Base-by-base conservation (phyloP, 2,797 vertebrate genomes). In the Thripadectes ignobilis region DNA sequence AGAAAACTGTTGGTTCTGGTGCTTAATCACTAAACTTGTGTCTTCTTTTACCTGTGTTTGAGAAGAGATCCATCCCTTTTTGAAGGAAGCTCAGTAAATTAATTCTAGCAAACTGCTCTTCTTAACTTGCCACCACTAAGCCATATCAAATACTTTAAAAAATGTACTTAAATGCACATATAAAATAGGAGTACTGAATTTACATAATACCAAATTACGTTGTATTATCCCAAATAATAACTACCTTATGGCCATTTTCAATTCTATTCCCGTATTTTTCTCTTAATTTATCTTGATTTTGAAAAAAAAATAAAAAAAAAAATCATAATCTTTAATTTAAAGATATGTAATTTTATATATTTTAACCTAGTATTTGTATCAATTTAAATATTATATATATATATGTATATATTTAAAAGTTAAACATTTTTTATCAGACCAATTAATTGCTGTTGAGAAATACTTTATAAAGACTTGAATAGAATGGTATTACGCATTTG, bases 401-500 rank as follows among this genome's bases (percentile, higher is more conserved):
- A 23, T 29, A 22, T 41, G 41, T 59, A 16, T 54, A 65, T 7
- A 62, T 45, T 16, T 65, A 17, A 45, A 85, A 52, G 14, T 55
- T n/a, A 79, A 95, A 69, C 39, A 71, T 91, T 97, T 87, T 95
- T 93, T 96, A 95, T 96, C 86, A 87, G 52, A 75, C 17, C 61
- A 83, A 78, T 90, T 97, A 96, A 97, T 93, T 97, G 87, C 91
- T 96, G 79, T 95, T 95, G 38, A 72, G 78, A 80, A 97, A 95
- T 69, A 82, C 54, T 88, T 85, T 77, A 74, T 61, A 65, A 69
- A 72, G 68, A 74, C 77, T 93, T 89, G 74, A 83, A 72, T 91
- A 89, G 88, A 85, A 91, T 83, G 55, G n/a, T 46, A 68, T 85
- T 91, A 51, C 3, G 30, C 54, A 92, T 95, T 77, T 95, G 96